Evolutionary conservation across 2,888 invertebrate genomes (phyloP).

Genomic region (Leptarthrus brevirostris): DNA sequence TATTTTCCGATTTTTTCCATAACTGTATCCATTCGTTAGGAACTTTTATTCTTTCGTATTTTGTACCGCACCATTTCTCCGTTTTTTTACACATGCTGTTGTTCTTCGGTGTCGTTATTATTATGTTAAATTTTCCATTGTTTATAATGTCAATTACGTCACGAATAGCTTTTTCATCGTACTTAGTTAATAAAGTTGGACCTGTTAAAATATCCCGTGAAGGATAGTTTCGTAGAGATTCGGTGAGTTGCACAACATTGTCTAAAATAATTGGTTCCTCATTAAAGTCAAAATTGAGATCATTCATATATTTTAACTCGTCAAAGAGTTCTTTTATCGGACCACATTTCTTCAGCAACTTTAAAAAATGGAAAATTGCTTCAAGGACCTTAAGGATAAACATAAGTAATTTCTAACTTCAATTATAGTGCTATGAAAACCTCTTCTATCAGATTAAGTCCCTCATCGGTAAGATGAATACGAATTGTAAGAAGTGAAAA

Average conservation of each 20-base stretch:
- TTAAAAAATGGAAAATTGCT: constrained; percentile 82
- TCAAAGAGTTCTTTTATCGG: constrained; percentile 77
- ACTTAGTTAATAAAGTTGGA: constrained; percentile 79
- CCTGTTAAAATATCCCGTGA: constrained; percentile 84
- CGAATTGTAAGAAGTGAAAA: constrained; percentile 80
- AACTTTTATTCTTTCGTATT: constrained; percentile 75
- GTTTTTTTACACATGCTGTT: constrained; percentile 70
- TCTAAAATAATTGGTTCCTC: constrained; percentile 79
- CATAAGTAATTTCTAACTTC: background rate
- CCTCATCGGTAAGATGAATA: constrained; percentile 81
- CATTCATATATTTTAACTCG: constrained; percentile 79
- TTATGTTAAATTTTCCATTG: constrained; percentile 63
- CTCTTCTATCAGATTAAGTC: constrained; percentile 76
- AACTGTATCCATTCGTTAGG: constrained; percentile 73
- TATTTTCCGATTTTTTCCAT: constrained; percentile 72
- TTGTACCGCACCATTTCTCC: constrained; percentile 89
- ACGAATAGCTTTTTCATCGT: constrained; percentile 72
- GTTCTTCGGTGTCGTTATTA: constrained; percentile 63
- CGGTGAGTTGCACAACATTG: constrained; percentile 80
- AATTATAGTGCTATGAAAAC: too few species aligned
- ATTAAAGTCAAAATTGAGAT: constrained; percentile 77
- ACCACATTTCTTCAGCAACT: constrained; percentile 75
- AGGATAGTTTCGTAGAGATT: constrained; percentile 84
- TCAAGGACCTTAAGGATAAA: constrained; percentile 73
- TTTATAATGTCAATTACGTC: constrained; percentile 60